Base-by-base conservation (phyloP, 2,797 vertebrate species). In the Manis pentadactyla region DNA sequence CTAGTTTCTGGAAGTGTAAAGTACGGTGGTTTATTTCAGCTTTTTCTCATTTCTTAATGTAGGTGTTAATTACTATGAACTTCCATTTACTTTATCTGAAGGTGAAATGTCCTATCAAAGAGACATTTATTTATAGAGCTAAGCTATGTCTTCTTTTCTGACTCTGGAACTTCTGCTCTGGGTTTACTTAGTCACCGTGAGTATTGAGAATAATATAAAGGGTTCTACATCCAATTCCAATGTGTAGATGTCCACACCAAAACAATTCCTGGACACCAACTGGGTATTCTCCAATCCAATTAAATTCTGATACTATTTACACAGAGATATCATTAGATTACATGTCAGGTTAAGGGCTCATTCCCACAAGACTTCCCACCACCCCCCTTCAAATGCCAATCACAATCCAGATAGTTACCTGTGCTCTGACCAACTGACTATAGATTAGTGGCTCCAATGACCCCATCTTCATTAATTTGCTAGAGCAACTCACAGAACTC, bases 1-100 rank as follows among this genome's bases (percentile, higher is more conserved):
- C 29, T 78, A 81, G 78, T 81, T 61, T 34, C 34, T 81, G 42
- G n/a, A 64, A 18, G 18, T 88, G 3, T 88, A 53, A 75, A 63
- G 31, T 51, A 73, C 57, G 53, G 7, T 69, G 46, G 46, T 46
- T 46, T 34, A 21, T 74, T 51, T 78, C 46, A 78, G 27, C 31
- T 89, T 53, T 39, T 66, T 89, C n/a, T 75, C 39, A 7, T 63
- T 31, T 29, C 11, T 75, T 64, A 66, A 39, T 46, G 31, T 68
- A 71, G 66, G 25, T 29, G 17, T 78, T 49, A 39, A 31, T 89
- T 27, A 59, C n/a, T 53, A 14, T 64, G 18, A 66, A 78, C 25
- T 51, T 87, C 46, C n/a, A 53, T 61, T 87, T 93, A 53, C 18
- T 93, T 90, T 92, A 61, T 90, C 4, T 68, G 18, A 64, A 79